Base-by-base conservation (phyloP, 2,797 vertebrate genomes). In the Micrastur ruficollis region DNA sequence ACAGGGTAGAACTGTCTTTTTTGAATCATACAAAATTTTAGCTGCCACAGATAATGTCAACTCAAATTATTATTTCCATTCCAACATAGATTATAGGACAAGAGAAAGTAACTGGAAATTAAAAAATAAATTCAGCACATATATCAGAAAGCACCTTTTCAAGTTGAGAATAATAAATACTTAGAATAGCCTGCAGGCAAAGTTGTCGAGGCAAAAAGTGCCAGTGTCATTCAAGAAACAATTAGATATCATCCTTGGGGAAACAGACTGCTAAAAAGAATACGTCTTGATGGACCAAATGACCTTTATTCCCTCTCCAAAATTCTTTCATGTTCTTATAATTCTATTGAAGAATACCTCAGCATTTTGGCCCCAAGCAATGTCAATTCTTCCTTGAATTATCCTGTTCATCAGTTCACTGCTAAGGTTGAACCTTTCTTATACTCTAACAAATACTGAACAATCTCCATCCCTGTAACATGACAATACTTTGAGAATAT, bases 221-320 rank as follows among this genome's bases (percentile, higher is more conserved):
- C 81, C 63, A 95, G 86, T 98, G 97, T 96, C 97, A 98, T 97
- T 98, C 95, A 97, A 97, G 96, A 98, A 98, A 98, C 97, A 98
- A 98, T 98, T 98, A 98, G 87, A 94, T 97, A 88, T 38, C 58
- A 96, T 97, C 97, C 96, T 96, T 96, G 59, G 96, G 97, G 97
- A 98, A 98, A 97, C 84, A 89, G 73, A 96, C 92, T 95, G 79
- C 94, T 96, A 91, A 95, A 98, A 98, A 91, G 49, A 93, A 95
- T 96, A 81, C 79, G 81, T 82, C 96, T 96, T 98, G 92, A 97
- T 98, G 94, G 97, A 96, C 97, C 86, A 97, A 98, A 97, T 98
- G 97, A 98, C 98, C 97, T 98, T 98, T 98, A 97, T 97, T 97
- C 86, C 95, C 93, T 98, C 88, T 96, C 89, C 61, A 95, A 97